These are phyloP conservation scores for Pseudomugil tenellus DNA, from an alignment of 2,797 vertebrate genomes.

Conservation along the genomic window DNA sequence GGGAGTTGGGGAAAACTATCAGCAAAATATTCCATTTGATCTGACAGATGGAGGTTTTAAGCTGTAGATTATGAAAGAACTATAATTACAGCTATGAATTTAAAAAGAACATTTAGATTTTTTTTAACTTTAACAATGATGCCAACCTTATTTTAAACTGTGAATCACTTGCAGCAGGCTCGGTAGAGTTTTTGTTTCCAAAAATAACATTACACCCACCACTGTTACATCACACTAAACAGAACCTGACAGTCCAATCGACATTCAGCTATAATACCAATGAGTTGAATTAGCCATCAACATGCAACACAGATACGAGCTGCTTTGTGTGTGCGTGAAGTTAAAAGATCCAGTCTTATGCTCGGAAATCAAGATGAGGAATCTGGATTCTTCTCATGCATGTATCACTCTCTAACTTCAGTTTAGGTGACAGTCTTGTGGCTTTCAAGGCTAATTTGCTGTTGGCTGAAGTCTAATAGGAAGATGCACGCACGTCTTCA, in stretches of 20 bases:
- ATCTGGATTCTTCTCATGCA: conserved; percentile 3
- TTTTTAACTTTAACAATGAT: not conserved
- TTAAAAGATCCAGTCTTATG: conserved; percentile 19
- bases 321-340: conserved; percentile 18
- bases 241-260: conserved; percentile 34
- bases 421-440: conserved; percentile 57
- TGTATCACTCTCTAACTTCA: conserved; percentile 42
- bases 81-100: not conserved
- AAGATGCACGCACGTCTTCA: conserved; percentile 42
- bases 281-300: conserved; percentile 2
- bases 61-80: not conserved
- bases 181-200: conserved; percentile 10
- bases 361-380: conserved; percentile 27
- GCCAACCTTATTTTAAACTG: conserved; percentile 1
- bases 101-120: not conserved
- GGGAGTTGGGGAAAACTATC: not conserved
- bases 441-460: conserved; percentile 63
- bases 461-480: conserved; percentile 58
- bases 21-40: not conserved
- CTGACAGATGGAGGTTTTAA: not conserved
- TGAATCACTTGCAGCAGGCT: conserved; percentile 17
- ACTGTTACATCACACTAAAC: conserved; percentile 43
- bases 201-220: conserved; percentile 42
- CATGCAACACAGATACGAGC: conserved; percentile 19
- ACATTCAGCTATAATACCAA: conserved; percentile 20